Conservation (phyloP, 2,797 vertebrate genomes). For the Valencia hispanica region DNA sequence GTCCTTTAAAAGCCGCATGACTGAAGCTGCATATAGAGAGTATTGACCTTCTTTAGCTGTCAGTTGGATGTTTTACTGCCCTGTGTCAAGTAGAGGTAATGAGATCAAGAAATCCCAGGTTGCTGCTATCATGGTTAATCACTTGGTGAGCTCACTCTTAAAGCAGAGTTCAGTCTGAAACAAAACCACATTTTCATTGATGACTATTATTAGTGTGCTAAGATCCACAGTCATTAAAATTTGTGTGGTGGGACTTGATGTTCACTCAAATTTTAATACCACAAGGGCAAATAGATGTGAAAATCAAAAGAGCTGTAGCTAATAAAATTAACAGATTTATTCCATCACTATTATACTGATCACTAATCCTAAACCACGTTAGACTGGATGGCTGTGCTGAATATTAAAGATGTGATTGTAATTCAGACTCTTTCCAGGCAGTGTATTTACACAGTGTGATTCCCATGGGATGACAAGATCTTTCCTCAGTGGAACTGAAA, state of each 20-base stretch:
- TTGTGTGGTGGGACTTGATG: conserved; percentile 6
- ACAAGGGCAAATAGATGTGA: conserved; percentile 8
- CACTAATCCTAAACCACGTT: conserved; percentile 25
- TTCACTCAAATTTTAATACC: conserved; percentile 19
- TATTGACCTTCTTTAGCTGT: conserved; percentile 58
- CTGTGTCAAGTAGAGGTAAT: conserved; percentile 52
- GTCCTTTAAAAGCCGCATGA: background rate
- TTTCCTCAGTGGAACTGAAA: conserved; percentile 25
- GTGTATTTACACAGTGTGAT: conserved; percentile 34
- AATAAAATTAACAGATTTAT: conserved; percentile 20
- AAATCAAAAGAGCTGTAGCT: conserved; percentile 3
- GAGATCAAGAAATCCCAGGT: conserved; percentile 55
- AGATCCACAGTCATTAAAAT: conserved; percentile 25
- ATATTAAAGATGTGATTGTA: conserved; percentile 21
- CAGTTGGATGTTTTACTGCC: conserved; percentile 39
- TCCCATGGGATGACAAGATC: conserved; percentile 12
- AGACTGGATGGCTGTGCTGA: conserved; percentile 7
- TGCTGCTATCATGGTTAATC: conserved; percentile 41
- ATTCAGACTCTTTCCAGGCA: conserved; percentile 21
- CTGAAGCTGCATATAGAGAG: conserved; percentile 27
- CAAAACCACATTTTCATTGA: conserved; percentile 25
- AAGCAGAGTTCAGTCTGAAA: conserved; percentile 14
- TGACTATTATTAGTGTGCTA: conserved; percentile 19
- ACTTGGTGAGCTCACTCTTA: conserved; percentile 15
- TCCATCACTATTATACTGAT: conserved; percentile 5